These are phyloP conservation scores for Rhea americana DNA, from an alignment of 2,113 vertebrate species.

Conservation along the genomic window DNA sequence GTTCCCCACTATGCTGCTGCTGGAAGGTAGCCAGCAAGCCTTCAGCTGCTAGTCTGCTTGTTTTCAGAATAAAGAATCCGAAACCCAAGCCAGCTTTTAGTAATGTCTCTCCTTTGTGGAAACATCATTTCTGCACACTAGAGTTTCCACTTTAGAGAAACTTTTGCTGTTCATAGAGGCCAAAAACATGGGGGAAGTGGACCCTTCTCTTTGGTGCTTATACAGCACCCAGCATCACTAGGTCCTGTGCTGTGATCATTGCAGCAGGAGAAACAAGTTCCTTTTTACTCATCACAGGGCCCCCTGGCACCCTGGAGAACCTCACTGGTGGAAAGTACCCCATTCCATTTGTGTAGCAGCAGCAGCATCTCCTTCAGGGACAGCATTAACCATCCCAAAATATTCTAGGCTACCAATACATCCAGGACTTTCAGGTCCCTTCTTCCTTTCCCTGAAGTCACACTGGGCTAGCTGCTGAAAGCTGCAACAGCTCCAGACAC, in stretches of 20 bases:
- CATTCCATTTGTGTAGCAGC: rapidly evolving
- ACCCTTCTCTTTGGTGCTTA: background rate
- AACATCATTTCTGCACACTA: rapidly evolving
- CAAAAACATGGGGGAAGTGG: background rate
- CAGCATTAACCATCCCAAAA: background rate
- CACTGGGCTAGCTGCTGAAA: background rate
- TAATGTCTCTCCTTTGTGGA: background rate
- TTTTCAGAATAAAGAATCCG: background rate
- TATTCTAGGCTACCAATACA: background rate
- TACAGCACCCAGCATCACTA: rapidly evolving
- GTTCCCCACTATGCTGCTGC: background rate
- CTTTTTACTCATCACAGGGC: background rate
- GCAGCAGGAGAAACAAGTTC: background rate
- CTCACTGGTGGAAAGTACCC: background rate
- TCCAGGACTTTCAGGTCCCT: background rate
- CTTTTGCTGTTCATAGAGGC: background rate
- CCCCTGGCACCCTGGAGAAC: background rate
- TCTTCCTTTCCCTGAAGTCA: background rate
- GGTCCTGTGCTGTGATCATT: background rate
- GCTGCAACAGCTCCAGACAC: background rate
- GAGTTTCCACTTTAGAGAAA: background rate
- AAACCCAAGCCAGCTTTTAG: background rate
- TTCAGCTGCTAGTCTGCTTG: background rate
- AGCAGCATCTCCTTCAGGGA: background rate
- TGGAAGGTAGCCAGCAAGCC: background rate